These are phyloP conservation scores for Choristoneura rosaceana DNA, from an alignment of 2,888 invertebrate genomes.

Conservation along the genomic window DNA sequence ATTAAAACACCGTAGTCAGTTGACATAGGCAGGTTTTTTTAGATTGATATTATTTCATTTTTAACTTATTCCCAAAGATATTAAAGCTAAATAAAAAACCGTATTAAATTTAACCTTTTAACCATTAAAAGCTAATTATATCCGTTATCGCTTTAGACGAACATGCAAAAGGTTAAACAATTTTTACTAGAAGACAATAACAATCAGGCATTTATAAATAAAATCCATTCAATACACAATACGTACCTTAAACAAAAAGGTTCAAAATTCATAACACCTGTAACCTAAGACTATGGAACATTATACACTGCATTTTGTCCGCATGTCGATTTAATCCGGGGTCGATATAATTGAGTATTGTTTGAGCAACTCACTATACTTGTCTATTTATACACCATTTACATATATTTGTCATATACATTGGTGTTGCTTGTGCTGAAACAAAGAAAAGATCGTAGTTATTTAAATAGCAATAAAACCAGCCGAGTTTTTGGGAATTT, in stretches of 20 bases:
- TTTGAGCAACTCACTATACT: slow-evolving; percentile 47
- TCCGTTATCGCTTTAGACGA: neutral
- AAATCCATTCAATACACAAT: slow-evolving; percentile 4
- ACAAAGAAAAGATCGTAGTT: slow-evolving; percentile 46
- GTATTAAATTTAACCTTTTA: neutral
- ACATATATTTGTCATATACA: slow-evolving; percentile 58
- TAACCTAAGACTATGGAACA: slow-evolving; percentile 17
- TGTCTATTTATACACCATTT: slow-evolving; percentile 57
- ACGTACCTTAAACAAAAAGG: slow-evolving; percentile 2
- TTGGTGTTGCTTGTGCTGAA: slow-evolving; percentile 59
- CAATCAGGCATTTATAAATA: slow-evolving; percentile 18
- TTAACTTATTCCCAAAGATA: neutral
- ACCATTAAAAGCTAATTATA: neutral
- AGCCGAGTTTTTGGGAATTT: too few relatives aligned
- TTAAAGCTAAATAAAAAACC: neutral
- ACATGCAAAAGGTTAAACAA: neutral
- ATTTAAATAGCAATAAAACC: too few relatives aligned
- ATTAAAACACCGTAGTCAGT: too few relatives aligned
- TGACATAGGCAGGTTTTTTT: too few relatives aligned
- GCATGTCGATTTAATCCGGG: slow-evolving; percentile 2
- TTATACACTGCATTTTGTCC: slow-evolving; percentile 24
- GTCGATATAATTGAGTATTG: slow-evolving; percentile 55
- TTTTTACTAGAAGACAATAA: slow-evolving; percentile 25
- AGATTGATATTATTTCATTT: neutral
- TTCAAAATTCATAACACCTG: slow-evolving; percentile 6